Base-by-base conservation (phyloP, 1,140 invertebrate species). In the Drosophila leontia region DNA sequence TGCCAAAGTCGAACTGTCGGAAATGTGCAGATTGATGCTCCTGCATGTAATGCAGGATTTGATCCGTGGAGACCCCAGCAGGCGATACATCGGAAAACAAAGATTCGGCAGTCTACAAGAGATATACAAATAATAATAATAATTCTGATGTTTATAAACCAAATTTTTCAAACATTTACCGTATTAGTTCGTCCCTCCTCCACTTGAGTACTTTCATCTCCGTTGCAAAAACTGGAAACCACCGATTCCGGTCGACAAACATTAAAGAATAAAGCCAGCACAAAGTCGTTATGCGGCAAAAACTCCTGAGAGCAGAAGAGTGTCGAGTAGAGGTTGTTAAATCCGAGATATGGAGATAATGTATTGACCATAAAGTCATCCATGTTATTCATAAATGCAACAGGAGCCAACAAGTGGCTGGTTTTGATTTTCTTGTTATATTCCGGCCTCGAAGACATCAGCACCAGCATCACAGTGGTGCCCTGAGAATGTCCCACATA, bases 21-120 rank as follows among this genome's bases (percentile, higher is more conserved):
- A 94, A 94, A 1, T 92, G 90, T 5, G 83, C 91, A 0, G 90
- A 93, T 26, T 93, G 80, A 13, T 93, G 91, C n/a, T 93, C 94
- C 82, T 95, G 96, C 8, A 94, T 94, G 78, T 94, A 96, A 82
- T 96, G 96, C 3, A 96, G 92, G 0, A 97, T 82, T 81, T 97
- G 96, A 80, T 95, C 95, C 32, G 94, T 94, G 0, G 96, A 96
- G 0, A 96, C 94, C 12, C 96, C 96, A 12, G 96, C 95, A 1
- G 97, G 97, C 47, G 94, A 93, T 72, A 97, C 96, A 1, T 39
- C 63, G 23, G 15, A 15, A 94, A 94, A 23, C 95, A 93, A 57
- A 96, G 95, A 0, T 96, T 12, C 15, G 1, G 75, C 75, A 0
- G 75, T 77, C 75, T 77, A 94, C 1, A 95, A 93, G 1, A 95